phyloP scores from a whole-genome alignment of 2,888 invertebrate genomes.

The Iphiclides podalirius region DNA sequence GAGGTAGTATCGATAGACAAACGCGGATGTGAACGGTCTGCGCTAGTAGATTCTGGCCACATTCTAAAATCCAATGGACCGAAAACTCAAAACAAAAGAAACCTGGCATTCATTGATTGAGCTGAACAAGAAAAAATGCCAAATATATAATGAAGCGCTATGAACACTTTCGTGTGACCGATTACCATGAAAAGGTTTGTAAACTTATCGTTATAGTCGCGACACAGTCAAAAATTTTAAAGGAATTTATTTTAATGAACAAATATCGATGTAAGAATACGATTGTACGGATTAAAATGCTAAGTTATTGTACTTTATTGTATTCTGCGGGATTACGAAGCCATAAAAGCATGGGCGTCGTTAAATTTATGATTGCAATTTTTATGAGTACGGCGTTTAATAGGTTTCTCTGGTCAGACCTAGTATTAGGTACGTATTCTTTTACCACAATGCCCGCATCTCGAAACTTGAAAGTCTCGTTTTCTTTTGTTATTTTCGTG shows the following conservation, averaged over 20 bases:
- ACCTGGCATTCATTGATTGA: not conserved
- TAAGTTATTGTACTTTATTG: slow-evolving; percentile 9
- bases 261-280: too few species aligned
- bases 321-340: slow-evolving; percentile 7
- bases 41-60: slow-evolving; percentile 11
- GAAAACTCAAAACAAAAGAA: slow-evolving; percentile 5
- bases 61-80: slow-evolving; percentile 14
- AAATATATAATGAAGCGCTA: too few species aligned
- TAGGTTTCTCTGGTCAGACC: slow-evolving; percentile 26
- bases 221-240: too few species aligned
- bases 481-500: slow-evolving; percentile 39
- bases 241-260: too few species aligned
- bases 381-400: slow-evolving; percentile 23
- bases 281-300: too few species aligned
- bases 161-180: too few species aligned
- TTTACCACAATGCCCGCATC: slow-evolving; percentile 51
- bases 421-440: slow-evolving; percentile 23
- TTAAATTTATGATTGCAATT: slow-evolving; percentile 22
- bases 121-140: not conserved
- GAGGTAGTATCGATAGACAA: slow-evolving; percentile 49
- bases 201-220: not conserved
- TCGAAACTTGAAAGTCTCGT: slow-evolving; percentile 36
- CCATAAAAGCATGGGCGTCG: slow-evolving; percentile 13
- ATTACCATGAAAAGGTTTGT: too few species aligned
- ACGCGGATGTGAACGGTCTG: slow-evolving; percentile 41